Base-by-base conservation (phyloP, 2,888 invertebrate genomes). In the Hipparchia semele region DNA sequence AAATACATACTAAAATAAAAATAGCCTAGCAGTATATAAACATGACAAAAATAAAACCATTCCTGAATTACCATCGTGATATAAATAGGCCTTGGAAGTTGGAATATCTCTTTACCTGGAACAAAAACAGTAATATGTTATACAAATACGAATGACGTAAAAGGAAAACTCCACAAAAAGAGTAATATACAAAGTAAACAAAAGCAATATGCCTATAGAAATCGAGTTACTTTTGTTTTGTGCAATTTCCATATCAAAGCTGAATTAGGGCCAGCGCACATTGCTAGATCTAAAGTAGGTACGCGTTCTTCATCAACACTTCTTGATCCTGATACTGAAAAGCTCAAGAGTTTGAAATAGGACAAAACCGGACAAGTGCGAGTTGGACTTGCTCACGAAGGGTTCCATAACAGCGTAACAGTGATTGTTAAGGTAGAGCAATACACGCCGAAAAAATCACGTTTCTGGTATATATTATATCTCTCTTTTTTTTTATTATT, bases 41-140 rank as follows among this genome's bases (percentile, higher is more conserved):
- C n/a, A 46, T 9, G 13, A 49, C 23, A 53, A 53, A 65, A 33
- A 33, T 53, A 53, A 65, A 65, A 65, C 65, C 33, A 33, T 65
- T 8, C 49, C 33, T 12, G 51, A 10, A 65, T 65, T 53, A 65
- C 65, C 65, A 65, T 65, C 6, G 51, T 51, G 12, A 65, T 33
- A 33, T 53, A 65, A 65, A 65, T 53, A 65, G 33, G 33, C 65
- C 65, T 65, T 65, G 65, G 65, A 65, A 65, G 65, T 65, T 65
- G 65, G 65, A 53, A 65, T 53, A 53, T 65, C 56, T 58, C 67
- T 66, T 67, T 67, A 67, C 67, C 67, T 67, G 67, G 10, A 67
- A 67, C 67, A 67, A 67, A 60, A 61, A 65, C 51, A 33, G 64
- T 33, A 51, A 65, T 65, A 65, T 53, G 65, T 65, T 65, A 33